Percentiles rank a stretch among this genome's conserved stretches.
phyloP scores from a whole-genome alignment of 2,888 invertebrate species.

The Latrodectus hesperus region DNA sequence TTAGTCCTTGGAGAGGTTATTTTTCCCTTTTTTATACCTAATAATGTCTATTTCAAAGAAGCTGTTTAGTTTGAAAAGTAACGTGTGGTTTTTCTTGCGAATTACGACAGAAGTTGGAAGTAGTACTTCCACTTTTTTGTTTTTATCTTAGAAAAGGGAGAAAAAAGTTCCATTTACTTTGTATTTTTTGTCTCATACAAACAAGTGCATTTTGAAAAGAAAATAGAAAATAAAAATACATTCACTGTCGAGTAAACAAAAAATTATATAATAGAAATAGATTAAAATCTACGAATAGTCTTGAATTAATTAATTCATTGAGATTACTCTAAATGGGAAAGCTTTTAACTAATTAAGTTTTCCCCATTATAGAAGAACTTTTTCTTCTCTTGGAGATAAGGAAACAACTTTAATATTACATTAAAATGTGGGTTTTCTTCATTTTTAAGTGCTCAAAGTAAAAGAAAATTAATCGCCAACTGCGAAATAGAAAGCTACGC shows the following conservation, averaged over 20 bases:
- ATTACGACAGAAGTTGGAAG: not conserved
- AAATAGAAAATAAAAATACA: not conserved
- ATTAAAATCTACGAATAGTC: too few species aligned
- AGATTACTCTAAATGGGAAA: too few species aligned
- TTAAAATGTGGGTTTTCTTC: too few species aligned
- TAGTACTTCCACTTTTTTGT: not conserved
- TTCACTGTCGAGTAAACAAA: not conserved
- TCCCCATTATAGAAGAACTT: too few species aligned
- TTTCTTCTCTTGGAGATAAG: too few species aligned
- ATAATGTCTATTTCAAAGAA: conserved; percentile 31
- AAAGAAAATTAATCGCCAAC: too few species aligned
- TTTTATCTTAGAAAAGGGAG: not conserved
- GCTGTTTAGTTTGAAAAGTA: conserved; percentile 39
- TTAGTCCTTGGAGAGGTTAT: not conserved
- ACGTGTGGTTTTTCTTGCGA: conserved; percentile 1
- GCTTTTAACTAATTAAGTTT: too few species aligned
- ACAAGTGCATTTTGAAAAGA: not conserved
- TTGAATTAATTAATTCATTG: too few species aligned
- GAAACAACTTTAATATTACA: too few species aligned
- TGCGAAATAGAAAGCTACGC: too few species aligned
- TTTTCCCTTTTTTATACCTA: conserved; percentile 16
- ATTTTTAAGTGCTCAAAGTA: too few species aligned
- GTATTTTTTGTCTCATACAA: not conserved
- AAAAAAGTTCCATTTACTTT: not conserved
- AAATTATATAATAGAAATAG: too few species aligned